Base-by-base conservation (phyloP, 2,888 invertebrate species). In the Arenicola marina region DNA sequence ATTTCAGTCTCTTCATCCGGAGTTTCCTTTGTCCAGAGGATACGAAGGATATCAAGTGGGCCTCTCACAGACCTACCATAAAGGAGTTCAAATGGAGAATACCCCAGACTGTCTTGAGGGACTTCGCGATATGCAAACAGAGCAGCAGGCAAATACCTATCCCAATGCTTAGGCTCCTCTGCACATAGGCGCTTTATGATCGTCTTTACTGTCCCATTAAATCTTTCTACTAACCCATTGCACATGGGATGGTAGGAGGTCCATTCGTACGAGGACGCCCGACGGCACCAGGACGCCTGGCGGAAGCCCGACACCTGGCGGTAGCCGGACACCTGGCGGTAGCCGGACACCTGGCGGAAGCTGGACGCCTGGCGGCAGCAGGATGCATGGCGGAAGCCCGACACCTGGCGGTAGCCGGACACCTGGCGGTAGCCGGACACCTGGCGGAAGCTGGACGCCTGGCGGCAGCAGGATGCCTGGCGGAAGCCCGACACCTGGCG, bases 51-150 rank as follows among this genome's bases (percentile, higher is more conserved):
- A 1, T 48, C 43, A 63, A 70, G 66, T 21, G 69, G 72, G 3
- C 70, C 71, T 31, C 71, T 21, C n/a, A 71, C 63, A 15, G 57
- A 38, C 34, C 72, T 51, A 11, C 70, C 66, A 59, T 70, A 72
- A 18, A 72, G 29, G 15, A 71, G 46, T 38, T 72, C 66, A 56
- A 70, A 70, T 24, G 70, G 69, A 4, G 65, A 56, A 46, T 66
- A 63, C 15, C 65, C 63, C 29, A 51, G 34, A 58, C 61, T 65
- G n/a, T 54, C 62, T 38, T 71, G 66, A 28, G 66, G 66, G 2
- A 60, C 64, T 51, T 69, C 72, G 28, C 70, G 44, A n/a, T 70
- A 70, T 2, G 67, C 68, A 59, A 72, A 72, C 21, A 71, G 45
- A 1, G 65, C 38, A 3, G 65, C 45, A 32, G 64, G 26, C 18